Percentiles rank a stretch among this genome's conserved stretches.
These are phyloP conservation scores for Glyptemys insculpta DNA, from an alignment of 2,797 vertebrate genomes.

Conservation along the genomic window DNA sequence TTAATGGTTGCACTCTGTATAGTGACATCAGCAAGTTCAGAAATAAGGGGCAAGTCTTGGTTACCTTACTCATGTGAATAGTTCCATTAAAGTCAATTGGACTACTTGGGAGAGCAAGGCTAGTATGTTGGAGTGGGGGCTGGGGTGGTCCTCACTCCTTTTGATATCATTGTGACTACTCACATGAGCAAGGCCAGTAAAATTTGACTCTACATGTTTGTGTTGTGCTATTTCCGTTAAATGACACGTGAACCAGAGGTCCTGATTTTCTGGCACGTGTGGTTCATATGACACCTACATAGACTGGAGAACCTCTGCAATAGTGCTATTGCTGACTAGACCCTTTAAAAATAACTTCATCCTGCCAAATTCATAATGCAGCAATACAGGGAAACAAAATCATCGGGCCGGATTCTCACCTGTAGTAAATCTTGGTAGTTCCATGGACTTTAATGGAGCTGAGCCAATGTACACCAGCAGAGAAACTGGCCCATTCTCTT, in stretches of 20 bases:
- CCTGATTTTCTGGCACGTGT: conserved; percentile 56
- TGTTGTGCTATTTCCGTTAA: conserved; percentile 59
- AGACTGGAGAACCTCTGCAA: background rate
- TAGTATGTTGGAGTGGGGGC: background rate
- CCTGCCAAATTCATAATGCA: conserved; percentile 47
- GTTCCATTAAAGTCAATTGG: background rate
- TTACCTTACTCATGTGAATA: background rate
- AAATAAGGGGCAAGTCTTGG: background rate
- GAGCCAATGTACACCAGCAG: background rate
- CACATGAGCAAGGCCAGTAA: background rate
- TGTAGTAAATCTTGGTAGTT: conserved; percentile 44
- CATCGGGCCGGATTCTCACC: conserved; percentile 37
- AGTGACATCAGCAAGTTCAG: background rate
- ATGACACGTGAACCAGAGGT: conserved; percentile 29
- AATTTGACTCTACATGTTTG: background rate
- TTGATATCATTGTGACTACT: conserved; percentile 5
- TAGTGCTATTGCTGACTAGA: conserved; percentile 9
- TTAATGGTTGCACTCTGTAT: background rate
- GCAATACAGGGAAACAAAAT: conserved; percentile 44
- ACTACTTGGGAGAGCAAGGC: background rate
- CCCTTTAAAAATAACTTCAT: background rate
- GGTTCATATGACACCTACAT: conserved; percentile 1
- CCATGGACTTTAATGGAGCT: conserved; percentile 26
- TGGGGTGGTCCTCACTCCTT: background rate
- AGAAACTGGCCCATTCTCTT: conserved; percentile 3